phyloP scores from a whole-genome alignment of 2,888 invertebrate species.

The Drosophila mulleri region DNA sequence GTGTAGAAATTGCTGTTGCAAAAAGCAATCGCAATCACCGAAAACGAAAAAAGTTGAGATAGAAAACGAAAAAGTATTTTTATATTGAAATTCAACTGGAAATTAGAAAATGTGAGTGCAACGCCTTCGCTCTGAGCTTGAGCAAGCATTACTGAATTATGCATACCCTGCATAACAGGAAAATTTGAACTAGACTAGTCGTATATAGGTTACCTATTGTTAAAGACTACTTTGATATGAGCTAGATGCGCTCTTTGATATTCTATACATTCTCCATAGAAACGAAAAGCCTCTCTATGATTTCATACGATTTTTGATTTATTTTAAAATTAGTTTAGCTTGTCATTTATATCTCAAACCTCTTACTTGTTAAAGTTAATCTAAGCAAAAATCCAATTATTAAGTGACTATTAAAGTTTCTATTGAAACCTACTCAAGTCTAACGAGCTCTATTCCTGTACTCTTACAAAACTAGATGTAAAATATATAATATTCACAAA shows the following conservation, averaged over 20 bases:
- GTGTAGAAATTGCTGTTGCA: constrained; percentile 58
- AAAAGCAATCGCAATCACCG: constrained; percentile 35
- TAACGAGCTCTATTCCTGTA: neutral
- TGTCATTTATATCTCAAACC: too few species aligned
- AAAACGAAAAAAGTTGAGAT: constrained; percentile 5
- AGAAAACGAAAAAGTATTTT: constrained; percentile 42
- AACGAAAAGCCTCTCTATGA: too few species aligned
- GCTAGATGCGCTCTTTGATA: neutral
- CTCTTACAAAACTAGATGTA: too few species aligned
- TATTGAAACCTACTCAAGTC: neutral
- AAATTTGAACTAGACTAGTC: neutral
- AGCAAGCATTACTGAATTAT: neutral
- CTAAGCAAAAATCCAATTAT: too few species aligned
- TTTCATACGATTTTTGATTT: too few species aligned
- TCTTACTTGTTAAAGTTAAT: too few species aligned
- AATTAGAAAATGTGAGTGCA: constrained; percentile 10
- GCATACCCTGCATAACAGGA: neutral
- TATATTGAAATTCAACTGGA: constrained; percentile 48
- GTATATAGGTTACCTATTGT: neutral
- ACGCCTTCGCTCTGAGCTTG: constrained; percentile 28
- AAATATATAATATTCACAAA: constrained; percentile 13
- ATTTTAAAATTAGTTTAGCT: too few species aligned
- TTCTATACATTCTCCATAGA: too few species aligned
- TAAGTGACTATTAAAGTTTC: too few species aligned
- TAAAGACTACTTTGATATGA: neutral